Evolutionary conservation across 2,888 invertebrate genomes (phyloP).

Genomic region (Silvanus unidentatus): DNA sequence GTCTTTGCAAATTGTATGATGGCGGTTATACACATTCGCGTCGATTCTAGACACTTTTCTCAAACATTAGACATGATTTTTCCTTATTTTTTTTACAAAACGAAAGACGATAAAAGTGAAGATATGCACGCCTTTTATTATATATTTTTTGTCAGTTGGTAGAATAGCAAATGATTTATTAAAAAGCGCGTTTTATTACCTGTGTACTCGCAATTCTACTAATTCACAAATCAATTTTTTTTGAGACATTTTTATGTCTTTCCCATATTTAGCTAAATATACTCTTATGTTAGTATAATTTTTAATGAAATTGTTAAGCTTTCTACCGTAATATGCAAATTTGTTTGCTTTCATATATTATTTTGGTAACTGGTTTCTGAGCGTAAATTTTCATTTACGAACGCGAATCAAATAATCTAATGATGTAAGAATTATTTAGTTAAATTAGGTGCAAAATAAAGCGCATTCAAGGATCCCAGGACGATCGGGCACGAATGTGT

Average conservation of each 20-base stretch:
- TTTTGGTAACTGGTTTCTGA: too few relatives aligned
- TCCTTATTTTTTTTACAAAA: too few relatives aligned
- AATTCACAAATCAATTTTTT: not conserved
- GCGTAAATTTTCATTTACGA: slow-evolving; percentile 14
- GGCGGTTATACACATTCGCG: slow-evolving; percentile 74
- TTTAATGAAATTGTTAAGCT: too few relatives aligned
- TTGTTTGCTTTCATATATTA: too few relatives aligned
- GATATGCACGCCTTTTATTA: too few relatives aligned
- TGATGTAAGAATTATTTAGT: slow-evolving; percentile 11
- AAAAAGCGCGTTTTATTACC: slow-evolving; percentile 1
- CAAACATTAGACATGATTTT: too few relatives aligned
- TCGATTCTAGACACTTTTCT: slow-evolving; percentile 42
- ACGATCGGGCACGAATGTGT: slow-evolving; percentile 38
- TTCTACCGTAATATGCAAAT: too few relatives aligned
- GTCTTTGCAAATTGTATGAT: slow-evolving; percentile 83
- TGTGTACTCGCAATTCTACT: not conserved
- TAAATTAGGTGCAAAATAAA: slow-evolving; percentile 7
- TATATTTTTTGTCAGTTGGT: too few relatives aligned
- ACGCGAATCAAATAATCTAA: too few relatives aligned
- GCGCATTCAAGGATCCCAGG: slow-evolving; percentile 39
- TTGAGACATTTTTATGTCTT: slow-evolving; percentile 12
- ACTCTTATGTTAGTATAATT: too few relatives aligned
- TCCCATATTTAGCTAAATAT: slow-evolving; percentile 9
- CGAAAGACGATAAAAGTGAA: too few relatives aligned
- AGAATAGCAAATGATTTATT: too few relatives aligned